Conservation (phyloP, 2,113 vertebrate genomes). For the Grallaria varia region DNA sequence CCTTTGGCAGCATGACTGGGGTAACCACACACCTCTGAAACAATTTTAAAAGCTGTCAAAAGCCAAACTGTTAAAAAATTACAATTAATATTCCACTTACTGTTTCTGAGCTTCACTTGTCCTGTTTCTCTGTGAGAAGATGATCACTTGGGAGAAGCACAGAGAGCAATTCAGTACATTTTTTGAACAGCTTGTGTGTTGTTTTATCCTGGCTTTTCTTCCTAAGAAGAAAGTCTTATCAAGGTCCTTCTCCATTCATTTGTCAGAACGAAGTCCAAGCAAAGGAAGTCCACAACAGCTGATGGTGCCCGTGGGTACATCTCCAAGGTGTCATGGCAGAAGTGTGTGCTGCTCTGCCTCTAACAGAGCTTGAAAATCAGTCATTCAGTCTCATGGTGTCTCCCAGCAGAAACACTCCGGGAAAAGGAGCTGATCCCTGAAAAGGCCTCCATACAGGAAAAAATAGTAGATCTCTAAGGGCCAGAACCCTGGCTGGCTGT, state of each 20-base stretch:
- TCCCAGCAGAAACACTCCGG: background rate
- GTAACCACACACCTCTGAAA: background rate
- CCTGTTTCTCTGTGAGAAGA: background rate
- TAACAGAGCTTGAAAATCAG: background rate
- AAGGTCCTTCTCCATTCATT: background rate
- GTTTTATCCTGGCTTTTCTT: background rate
- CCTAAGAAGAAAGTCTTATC: background rate
- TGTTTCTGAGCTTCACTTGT: background rate
- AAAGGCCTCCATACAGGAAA: background rate
- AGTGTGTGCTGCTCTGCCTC: accelerated
- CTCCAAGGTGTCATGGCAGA: background rate
- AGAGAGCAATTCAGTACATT: background rate
- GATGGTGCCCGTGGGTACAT: accelerated
- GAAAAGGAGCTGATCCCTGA: background rate
- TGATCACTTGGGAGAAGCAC: background rate
- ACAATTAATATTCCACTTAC: background rate
- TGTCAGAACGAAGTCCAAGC: background rate
- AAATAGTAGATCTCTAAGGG: background rate
- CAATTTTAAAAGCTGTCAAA: background rate
- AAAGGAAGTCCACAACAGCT: background rate
- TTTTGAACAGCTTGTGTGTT: background rate
- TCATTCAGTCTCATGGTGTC: background rate
- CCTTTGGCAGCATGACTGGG: background rate
- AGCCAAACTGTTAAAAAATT: background rate
- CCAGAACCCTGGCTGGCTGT: background rate